Base-by-base conservation (phyloP, 2,113 vertebrate genomes). In the Macquaria australasica region DNA sequence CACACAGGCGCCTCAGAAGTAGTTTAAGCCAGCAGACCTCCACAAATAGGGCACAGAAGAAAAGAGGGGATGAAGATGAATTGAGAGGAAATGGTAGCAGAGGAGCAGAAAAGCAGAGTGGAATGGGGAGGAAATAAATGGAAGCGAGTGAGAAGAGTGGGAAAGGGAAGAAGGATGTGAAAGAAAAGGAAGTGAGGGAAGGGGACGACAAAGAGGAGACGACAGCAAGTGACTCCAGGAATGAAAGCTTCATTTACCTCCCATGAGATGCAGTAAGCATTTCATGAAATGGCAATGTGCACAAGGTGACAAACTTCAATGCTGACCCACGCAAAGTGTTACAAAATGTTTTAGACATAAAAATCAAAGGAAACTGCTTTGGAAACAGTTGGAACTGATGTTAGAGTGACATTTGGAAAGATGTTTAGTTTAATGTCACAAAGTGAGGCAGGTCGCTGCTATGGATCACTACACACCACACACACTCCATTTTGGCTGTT, bases 41-140 rank as follows among this genome's bases (percentile, higher is more conserved):
- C 67, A 76, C 79, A 88, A 88, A 87, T 77, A 84, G 67, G 87
- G 82, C 73, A 85, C 25, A 82, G 79, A 79, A 15, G 23, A 70
- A 59, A 69, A 60, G 28, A 53, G 79, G 37, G 28, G 39, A 53
- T n/a, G 48, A 37, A 45, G 70, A 81, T 76, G 77, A 71, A 86
- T 41, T 28, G 62, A 43, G 81, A n/a, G 73, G n/a, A 79, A 79
- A 73, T 76, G n/a, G 41, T 37, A 5, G 79, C 68, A 86, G 48
- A 82, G 37, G 41, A 72, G 58, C 63, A 56, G 37, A 83, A 74
- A 82, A 28, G 21, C 39, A 8, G 43, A 70, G 31, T 51, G 41
- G n/a, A 31, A 67, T 64, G 34, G 34, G 45, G 34, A 59, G 43
- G 20, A 43, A 25, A 63, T 18, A 15, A 59, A 56, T 23, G 50